Evolutionary conservation across 53 echinoderm and acorn worm species (phyloP), one percentile per base, ranked within the genome.

Genomic region (Crossaster papposus): DNA sequence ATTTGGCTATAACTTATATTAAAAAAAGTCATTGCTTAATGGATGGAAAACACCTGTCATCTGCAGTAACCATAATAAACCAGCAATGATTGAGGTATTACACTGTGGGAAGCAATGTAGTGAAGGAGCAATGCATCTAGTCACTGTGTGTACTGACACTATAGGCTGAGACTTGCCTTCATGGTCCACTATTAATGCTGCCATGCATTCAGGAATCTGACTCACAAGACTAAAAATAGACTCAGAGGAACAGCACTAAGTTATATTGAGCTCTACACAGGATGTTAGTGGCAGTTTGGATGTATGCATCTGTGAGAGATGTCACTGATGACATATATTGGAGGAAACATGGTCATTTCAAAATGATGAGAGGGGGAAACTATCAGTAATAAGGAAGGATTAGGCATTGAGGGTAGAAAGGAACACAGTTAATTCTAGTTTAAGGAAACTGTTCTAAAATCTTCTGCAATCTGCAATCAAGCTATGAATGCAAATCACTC

Each of bases 221-320:
- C 82, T 82, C 82, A 82, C 36, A 36, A 10, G 36, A 22, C 82
- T 81, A 68, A 65, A 82, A 65, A 82, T 82, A 82, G 82, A 70
- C 82, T 50, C 31, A 23, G 37, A 65, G 34, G 33, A 34, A 29
- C 0, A 8, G 74, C 30, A 26, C 70, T 28, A 14, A n/a, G 74
- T 36, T 73, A 73, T 73, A 30, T 73, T 73, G 17, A 28, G 35
- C 74, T 18, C 1, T 17, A 12, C 74, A 73, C 74, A 73, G 74
- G 74, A 73, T 73, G 74, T 34, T n/a, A 18, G 22, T 28, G 68
- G 68, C 68, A n/a, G 28, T 20, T 13, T 32, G 74, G 15, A 73
- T 17, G 74, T 20, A 14, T 73, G 35, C 35, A 28, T 34, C 6
- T 73, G 74, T 73, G 35, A 24, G 44, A 73, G 20, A 68, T 2